Base-by-base conservation (phyloP, 2,113 vertebrate genomes). In the Alaudala cheleensis region DNA sequence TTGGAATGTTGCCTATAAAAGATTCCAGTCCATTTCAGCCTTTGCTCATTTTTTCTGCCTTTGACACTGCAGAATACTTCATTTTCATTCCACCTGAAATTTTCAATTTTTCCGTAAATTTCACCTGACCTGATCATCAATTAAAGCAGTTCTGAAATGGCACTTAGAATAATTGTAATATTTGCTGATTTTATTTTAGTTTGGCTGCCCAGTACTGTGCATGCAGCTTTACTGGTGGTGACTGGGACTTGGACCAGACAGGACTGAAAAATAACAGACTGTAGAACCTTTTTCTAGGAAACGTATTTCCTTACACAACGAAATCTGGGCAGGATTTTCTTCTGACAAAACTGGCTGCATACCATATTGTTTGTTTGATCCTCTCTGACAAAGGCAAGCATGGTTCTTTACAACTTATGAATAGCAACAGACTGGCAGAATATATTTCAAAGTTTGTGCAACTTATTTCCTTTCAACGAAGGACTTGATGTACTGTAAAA, bases 361-460 rank as follows among this genome's bases (percentile, higher is more conserved):
- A 50, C 5, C 24, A 47, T 39, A 81, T 51, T 88, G 44, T 33
- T 82, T 71, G 20, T 34, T 90, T 74, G 66, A 61, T 82, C 66
- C 26, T 86, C 54, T 71, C 65, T 92, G 50, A 81, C 56, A 82
- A 92, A 86, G 23, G 40, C 72, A 86, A 86, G 50, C 51, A 26
- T n/a, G 37, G 13, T 58, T 91, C 54, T 88, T 92, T 94, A 91
- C 33, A 83, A 44, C 22, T 69, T 76, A 57, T 74, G 71, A 96
- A 96, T 69, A 96, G 84, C 56, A 92, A 94, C 3, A 90, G 49
- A 83, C 26, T 24, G 82, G 79, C 31, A 94, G 56, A 90, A 95
- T 79, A 72, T 83, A 95, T 88, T 79, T 84, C 81, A 39, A 79
- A 92, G 64, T 16, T 73, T 65, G 14, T 49, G 45, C 31, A 65